Conservation (phyloP, 2,113 vertebrate species). For the Ploceus nigricollis region DNA sequence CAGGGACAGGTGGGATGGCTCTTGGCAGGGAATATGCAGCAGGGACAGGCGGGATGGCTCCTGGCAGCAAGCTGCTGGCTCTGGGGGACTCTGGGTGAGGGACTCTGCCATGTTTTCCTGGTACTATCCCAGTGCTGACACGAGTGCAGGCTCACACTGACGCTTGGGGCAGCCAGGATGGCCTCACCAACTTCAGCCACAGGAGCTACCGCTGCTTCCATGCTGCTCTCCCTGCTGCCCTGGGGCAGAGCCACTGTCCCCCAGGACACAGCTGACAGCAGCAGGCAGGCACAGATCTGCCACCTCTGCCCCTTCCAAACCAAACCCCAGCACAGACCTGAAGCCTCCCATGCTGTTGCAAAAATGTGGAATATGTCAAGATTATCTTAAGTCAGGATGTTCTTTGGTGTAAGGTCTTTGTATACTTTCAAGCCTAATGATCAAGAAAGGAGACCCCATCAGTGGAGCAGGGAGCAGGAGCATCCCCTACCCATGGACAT, state of each 20-base stretch:
- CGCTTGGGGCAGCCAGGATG: not conserved
- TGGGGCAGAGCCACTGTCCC: rapidly evolving
- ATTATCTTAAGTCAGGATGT: not conserved
- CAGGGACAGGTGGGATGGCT: not conserved
- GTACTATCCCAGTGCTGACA: not conserved
- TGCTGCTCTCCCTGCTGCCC: not conserved
- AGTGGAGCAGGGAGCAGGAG: not conserved
- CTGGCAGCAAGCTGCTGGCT: not conserved
- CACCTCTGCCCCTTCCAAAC: not conserved
- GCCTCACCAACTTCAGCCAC: not conserved
- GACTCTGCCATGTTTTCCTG: not conserved
- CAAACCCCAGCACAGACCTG: too few species aligned
- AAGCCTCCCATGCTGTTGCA: not conserved
- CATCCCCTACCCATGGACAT: not conserved
- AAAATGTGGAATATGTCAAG: not conserved
- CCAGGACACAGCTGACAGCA: not conserved
- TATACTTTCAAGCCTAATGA: not conserved
- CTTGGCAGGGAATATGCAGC: rapidly evolving
- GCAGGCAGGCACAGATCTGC: rapidly evolving
- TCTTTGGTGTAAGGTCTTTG: not conserved
- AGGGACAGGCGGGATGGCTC: not conserved
- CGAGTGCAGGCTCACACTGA: not conserved
- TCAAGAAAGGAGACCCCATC: not conserved
- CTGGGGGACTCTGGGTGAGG: not conserved
- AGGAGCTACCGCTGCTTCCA: rapidly evolving